These are phyloP conservation scores for Seira ritae DNA, from an alignment of 2,888 invertebrate genomes.

Conservation along the genomic window DNA sequence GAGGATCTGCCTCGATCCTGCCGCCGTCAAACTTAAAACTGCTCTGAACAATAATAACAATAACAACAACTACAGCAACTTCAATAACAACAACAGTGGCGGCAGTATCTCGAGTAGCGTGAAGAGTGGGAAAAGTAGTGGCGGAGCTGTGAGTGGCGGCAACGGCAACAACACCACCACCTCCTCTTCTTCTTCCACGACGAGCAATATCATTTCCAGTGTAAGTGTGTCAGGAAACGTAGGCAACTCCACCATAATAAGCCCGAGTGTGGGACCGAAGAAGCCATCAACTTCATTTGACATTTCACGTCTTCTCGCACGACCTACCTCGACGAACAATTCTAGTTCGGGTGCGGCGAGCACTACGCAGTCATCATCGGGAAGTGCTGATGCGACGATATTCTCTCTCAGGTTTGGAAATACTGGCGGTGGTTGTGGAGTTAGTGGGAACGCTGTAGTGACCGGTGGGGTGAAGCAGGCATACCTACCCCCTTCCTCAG, in stretches of 20 bases:
- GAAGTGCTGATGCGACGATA: not conserved
- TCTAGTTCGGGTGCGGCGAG: not conserved
- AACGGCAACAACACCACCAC: constrained; percentile 8
- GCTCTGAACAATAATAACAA: constrained; percentile 62
- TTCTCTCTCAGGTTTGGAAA: not conserved
- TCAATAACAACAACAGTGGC: not conserved
- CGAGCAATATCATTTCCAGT: not conserved
- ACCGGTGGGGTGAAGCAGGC: not conserved
- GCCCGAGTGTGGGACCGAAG: not conserved
- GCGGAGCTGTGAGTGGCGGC: not conserved
- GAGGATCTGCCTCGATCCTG: constrained; percentile 61
- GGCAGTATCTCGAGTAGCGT: not conserved
- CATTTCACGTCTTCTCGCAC: not conserved
- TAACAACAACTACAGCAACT: constrained; percentile 43
- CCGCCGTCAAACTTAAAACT: constrained; percentile 60
- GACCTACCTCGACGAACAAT: not conserved
- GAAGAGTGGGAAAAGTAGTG: constrained; percentile 28
- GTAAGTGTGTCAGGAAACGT: not conserved
- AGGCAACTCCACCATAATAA: too few species aligned
- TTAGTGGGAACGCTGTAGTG: not conserved
- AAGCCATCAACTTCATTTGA: constrained; percentile 45
- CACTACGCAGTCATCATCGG: not conserved
- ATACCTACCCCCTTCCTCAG: not conserved
- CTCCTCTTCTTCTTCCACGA: not conserved
- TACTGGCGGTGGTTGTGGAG: not conserved